Percentiles rank a stretch among this genome's conserved stretches.
Evolutionary conservation across 92 coral and sea anemone genomes (phyloP).

Genomic region (Epizoanthus ramosus): DNA sequence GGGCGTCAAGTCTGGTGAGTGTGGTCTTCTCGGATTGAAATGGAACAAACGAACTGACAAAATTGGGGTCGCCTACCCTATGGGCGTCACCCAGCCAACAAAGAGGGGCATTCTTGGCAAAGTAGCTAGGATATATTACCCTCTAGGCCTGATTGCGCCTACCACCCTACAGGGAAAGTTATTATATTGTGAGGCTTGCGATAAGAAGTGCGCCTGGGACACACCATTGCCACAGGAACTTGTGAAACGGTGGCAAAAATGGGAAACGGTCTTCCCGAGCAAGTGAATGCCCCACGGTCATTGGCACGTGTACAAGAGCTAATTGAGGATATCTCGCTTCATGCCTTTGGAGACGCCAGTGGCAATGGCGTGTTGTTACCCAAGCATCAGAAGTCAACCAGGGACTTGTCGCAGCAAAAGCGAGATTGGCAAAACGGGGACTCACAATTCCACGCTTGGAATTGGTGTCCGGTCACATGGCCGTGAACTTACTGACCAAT

Average conservation of each 20-base stretch:
- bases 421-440: constrained; percentile 17
- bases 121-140: constrained; percentile 64
- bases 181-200: constrained; percentile 54
- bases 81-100: constrained; percentile 36
- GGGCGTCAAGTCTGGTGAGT: constrained; percentile 46
- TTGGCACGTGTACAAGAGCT: constrained; percentile 33
- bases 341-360: constrained; percentile 66
- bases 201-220: constrained; percentile 63
- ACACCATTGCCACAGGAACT: constrained; percentile 40
- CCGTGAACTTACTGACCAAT: constrained; percentile 22
- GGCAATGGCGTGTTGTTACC: constrained; percentile 45
- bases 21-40: constrained; percentile 47
- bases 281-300: constrained; percentile 39
- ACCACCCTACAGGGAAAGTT: constrained; percentile 43
- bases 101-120: constrained; percentile 64
- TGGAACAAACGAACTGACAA: constrained; percentile 55
- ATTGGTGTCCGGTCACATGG: too few relatives aligned
- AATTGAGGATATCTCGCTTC: constrained; percentile 40
- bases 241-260: constrained; percentile 31
- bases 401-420: constrained; percentile 35
- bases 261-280: constrained; percentile 36
- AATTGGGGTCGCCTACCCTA: constrained; percentile 44
- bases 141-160: constrained; percentile 67
- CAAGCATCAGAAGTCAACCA: constrained; percentile 32
- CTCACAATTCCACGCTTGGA: constrained; percentile 49